A percentile compares a stretch with the other conserved stretches of the same genome.
Evolutionary conservation across 2,797 vertebrate species (phyloP).

Genomic region (Rhabdophis nuchalis): DNA sequence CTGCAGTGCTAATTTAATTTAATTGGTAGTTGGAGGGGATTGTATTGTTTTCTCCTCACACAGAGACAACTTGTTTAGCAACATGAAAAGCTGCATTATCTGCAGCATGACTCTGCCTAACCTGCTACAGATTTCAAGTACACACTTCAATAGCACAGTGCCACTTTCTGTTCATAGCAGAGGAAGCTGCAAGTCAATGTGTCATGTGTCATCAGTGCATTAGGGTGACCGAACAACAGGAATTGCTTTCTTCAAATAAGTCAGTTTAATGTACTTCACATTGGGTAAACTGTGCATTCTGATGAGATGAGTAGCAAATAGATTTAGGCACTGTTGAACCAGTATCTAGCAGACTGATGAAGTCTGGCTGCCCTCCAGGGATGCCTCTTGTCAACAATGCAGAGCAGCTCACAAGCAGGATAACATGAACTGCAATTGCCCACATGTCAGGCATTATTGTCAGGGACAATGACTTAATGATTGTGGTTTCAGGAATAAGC

Average conservation of each 20-base stretch:
- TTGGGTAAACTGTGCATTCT: constrained; percentile 30
- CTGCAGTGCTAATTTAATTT: not conserved
- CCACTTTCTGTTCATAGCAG: not conserved
- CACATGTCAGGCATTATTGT: constrained; percentile 28
- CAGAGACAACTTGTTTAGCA: not conserved
- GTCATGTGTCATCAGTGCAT: constrained; percentile 9
- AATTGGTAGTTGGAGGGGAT: not conserved
- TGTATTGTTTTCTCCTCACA: not conserved
- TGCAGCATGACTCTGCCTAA: not conserved
- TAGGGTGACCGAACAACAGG: not conserved
- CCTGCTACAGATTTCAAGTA: constrained; percentile 1
- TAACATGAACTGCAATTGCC: constrained; percentile 42
- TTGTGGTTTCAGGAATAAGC: constrained; percentile 36
- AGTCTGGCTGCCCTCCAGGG: constrained; percentile 38
- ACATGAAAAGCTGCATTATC: constrained; percentile 1
- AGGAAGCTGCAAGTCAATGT: not conserved
- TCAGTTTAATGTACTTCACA: constrained; percentile 19
- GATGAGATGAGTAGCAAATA: constrained; percentile 26
- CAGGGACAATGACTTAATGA: constrained; percentile 45
- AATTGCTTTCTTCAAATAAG: constrained; percentile 34
- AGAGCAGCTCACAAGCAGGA: constrained; percentile 38
- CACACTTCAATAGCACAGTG: constrained; percentile 8
- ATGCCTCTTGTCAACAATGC: constrained; percentile 27
- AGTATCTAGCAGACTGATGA: constrained; percentile 33
- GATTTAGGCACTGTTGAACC: constrained; percentile 39